These are phyloP conservation scores for Polydrusus tereticollis DNA, from an alignment of 2,888 invertebrate genomes.

Conservation along the genomic window DNA sequence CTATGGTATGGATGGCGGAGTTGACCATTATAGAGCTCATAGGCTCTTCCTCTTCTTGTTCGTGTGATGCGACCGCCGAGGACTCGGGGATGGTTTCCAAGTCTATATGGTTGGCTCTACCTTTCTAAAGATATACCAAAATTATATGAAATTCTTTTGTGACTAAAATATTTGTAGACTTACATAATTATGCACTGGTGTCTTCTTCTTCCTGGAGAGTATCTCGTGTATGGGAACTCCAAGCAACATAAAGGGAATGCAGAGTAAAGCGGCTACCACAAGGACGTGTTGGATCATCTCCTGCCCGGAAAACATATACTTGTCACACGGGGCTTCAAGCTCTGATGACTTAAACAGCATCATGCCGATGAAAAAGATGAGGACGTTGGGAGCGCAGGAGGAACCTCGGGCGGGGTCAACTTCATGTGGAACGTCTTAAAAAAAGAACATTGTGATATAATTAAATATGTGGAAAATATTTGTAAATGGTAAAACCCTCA, in stretches of 20 bases:
- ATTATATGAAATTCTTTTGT: too few species aligned
- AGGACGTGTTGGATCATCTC: slow-evolving; percentile 74
- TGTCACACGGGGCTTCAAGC: slow-evolving; percentile 66
- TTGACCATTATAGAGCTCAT: slow-evolving; percentile 93
- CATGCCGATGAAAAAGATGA: slow-evolving; percentile 86
- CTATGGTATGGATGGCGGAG: slow-evolving; percentile 96
- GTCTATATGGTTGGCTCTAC: slow-evolving; percentile 16
- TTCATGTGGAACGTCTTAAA: neutral
- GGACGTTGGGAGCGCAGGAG: slow-evolving; percentile 80
- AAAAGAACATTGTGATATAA: neutral
- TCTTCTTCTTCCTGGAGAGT: slow-evolving; percentile 58
- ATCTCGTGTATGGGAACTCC: slow-evolving; percentile 82
- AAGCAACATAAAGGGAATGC: slow-evolving; percentile 83
- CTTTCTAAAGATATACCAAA: slow-evolving; percentile 27
- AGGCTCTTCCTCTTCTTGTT: slow-evolving; percentile 70
- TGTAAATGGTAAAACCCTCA: too few species aligned
- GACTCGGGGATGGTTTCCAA: slow-evolving; percentile 51
- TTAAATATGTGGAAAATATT: neutral
- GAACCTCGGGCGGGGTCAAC: slow-evolving; percentile 63
- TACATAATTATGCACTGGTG: slow-evolving; percentile 4
- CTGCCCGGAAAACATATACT: slow-evolving; percentile 75
- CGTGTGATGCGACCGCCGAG: slow-evolving; percentile 65
- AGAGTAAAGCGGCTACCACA: slow-evolving; percentile 75
- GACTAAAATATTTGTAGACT: slow-evolving; percentile 52
- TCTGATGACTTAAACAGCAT: slow-evolving; percentile 70